phyloP scores from a whole-genome alignment of 30 jellyfish, hydroid and myxozoan species.

The Mastigias papua region DNA sequence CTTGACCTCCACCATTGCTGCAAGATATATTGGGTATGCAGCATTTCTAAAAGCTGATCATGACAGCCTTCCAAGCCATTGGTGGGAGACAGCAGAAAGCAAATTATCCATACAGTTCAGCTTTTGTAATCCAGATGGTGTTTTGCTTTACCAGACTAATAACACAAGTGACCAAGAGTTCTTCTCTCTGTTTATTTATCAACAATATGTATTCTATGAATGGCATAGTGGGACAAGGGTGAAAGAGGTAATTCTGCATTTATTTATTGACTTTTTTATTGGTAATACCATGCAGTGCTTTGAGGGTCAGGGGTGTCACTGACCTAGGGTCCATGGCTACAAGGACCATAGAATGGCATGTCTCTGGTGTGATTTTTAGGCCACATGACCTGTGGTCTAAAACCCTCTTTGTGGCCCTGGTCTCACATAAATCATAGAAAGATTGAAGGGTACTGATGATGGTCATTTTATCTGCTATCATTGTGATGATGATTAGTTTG shows the following conservation, averaged over 20 bases:
- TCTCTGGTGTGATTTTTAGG: too few species aligned
- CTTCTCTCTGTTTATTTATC: constrained; percentile 57
- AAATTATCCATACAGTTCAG: constrained; percentile 45
- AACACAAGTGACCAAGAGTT: constrained; percentile 28
- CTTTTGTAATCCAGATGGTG: constrained; percentile 70
- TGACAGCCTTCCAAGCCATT: not conserved
- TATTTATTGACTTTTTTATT: too few species aligned
- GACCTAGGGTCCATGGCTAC: too few species aligned
- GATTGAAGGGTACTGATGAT: too few species aligned
- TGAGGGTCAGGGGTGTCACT: too few species aligned
- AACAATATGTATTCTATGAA: constrained; percentile 53
- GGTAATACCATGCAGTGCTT: too few species aligned
- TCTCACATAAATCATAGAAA: too few species aligned
- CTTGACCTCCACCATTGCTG: not conserved
- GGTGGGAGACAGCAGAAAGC: constrained; percentile 60
- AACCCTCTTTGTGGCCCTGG: too few species aligned
- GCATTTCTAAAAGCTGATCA: constrained; percentile 2
- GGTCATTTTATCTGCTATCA: too few species aligned
- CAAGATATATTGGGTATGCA: constrained; percentile 53
- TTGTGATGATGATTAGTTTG: too few species aligned
- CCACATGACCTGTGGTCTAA: too few species aligned
- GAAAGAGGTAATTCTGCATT: constrained; percentile 65
- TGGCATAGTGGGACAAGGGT: constrained; percentile 67
- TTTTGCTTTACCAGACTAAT: constrained; percentile 53
- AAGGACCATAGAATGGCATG: too few species aligned